Evolutionary conservation across 2,888 invertebrate genomes (phyloP), one percentile per base, ranked within the genome.

Genomic region (Heliothis peltigera): DNA sequence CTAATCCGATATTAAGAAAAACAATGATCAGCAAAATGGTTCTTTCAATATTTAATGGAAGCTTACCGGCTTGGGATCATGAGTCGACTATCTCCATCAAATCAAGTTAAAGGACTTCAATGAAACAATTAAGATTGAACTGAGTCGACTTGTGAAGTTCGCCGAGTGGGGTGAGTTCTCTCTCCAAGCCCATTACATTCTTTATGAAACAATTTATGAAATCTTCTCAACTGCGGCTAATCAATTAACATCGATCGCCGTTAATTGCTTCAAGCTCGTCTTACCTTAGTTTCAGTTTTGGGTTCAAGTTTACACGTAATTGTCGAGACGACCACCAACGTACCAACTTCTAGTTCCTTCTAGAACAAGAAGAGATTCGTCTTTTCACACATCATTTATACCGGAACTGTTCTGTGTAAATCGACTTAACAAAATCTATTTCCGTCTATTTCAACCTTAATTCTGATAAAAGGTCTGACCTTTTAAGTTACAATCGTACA

Each of bases 171-270:
- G 22, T 65, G 69, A 67, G 63, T 71, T 71, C 53, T 57, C 56
- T 71, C 65, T 49, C 64, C 63, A 72, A 82, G 73, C 84, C 84
- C 85, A 85, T 89, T 86, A 85, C 82, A 89, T 87, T 87, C 86
- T 89, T 89, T 84, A 74, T 80, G 82, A 82, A 89, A 87, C 85
- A 86, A 87, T 81, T 87, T 87, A 82, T 82, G 76, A 86, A 82
- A 81, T 80, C 71, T 64, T 63, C 64, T 73, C 54, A 57, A 73
- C 61, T 79, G 80, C 64, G 79, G 81, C 76, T 82, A 81, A 84
- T 86, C 85, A 84, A 85, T 86, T 83, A 79, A 75, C 54, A 82
- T 80, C 79, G 81, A 83, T 78, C 63, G 73, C 61, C 71, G 70
- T 77, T 81, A 75, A 82, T 79, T 79, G 67, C 65, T 70, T 53